phyloP scores from a whole-genome alignment of 64 coral and sea anemone species.

The Montipora capricornis region DNA sequence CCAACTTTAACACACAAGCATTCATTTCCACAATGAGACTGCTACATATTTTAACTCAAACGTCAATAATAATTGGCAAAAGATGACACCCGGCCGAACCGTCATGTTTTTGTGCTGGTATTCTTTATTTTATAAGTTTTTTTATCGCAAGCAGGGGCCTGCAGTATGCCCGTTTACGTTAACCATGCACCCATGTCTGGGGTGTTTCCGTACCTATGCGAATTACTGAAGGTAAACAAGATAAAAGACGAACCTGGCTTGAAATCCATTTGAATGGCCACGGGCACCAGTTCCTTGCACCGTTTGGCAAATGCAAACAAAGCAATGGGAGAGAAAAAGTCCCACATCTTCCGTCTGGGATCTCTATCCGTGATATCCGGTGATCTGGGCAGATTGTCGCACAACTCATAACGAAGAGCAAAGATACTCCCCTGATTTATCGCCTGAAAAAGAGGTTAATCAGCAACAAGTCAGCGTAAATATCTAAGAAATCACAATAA shows the following conservation, averaged over 20 bases:
- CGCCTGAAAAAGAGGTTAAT: constrained; percentile 30
- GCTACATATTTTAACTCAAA: no score
- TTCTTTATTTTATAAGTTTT: no score
- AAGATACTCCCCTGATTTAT: constrained; percentile 43
- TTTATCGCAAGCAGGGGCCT: no score
- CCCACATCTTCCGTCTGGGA: constrained; percentile 45
- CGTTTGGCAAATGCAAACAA: constrained; percentile 40
- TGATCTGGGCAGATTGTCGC: constrained; percentile 21
- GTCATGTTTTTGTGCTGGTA: no score
- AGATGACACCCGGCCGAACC: no score
- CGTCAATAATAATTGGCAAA: no score
- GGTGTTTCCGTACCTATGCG: neutral
- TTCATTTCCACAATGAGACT: no score
- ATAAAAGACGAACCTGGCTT: neutral
- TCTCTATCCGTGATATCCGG: constrained; percentile 16
- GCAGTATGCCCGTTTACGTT: no score
- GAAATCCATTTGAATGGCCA: constrained; percentile 64
- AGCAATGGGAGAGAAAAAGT: constrained; percentile 64
- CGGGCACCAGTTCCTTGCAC: neutral
- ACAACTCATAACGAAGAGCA: constrained; percentile 56
- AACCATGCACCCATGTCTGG: no score
- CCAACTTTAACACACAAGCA: no score
- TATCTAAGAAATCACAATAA: neutral
- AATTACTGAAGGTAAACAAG: neutral
- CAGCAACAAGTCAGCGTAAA: no score